Conservation (phyloP, 2,113 vertebrate species). For the Bufo gargarizans region DNA sequence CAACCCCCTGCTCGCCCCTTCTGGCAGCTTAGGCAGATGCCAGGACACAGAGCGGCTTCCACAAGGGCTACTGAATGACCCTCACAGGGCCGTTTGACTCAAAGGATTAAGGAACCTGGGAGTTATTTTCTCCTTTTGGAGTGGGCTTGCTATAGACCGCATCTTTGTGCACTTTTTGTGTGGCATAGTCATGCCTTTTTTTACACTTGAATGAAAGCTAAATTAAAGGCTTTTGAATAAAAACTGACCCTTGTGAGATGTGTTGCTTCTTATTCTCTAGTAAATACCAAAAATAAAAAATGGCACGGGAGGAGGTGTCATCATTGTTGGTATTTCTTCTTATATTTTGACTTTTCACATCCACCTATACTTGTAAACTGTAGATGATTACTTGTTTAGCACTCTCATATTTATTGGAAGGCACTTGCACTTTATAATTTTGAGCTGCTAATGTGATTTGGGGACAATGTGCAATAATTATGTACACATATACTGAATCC, state of each 20-base stretch:
- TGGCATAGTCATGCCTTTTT: neutral
- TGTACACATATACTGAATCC: no score
- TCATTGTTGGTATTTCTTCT: no score
- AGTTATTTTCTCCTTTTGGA: neutral
- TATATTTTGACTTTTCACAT: no score
- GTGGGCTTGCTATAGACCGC: neutral
- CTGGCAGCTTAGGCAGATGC: neutral
- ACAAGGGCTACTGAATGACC: neutral
- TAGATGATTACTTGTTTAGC: no score
- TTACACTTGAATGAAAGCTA: neutral
- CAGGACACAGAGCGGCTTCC: neutral
- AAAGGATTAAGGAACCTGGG: neutral
- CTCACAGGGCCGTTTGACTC: neutral
- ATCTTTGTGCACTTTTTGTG: neutral
- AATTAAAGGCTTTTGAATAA: no score
- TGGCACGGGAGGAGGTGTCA: no score
- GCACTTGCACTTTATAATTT: no score
- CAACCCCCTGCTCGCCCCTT: neutral
- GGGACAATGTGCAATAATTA: no score
- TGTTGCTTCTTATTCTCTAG: neutral
- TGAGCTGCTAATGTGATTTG: no score
- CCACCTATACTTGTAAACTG: no score
- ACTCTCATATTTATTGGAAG: no score
- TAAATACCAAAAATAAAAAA: no score
- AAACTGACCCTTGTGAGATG: neutral